phyloP scores from a whole-genome alignment of 2,888 invertebrate species.

The Lottia gigantea region DNA sequence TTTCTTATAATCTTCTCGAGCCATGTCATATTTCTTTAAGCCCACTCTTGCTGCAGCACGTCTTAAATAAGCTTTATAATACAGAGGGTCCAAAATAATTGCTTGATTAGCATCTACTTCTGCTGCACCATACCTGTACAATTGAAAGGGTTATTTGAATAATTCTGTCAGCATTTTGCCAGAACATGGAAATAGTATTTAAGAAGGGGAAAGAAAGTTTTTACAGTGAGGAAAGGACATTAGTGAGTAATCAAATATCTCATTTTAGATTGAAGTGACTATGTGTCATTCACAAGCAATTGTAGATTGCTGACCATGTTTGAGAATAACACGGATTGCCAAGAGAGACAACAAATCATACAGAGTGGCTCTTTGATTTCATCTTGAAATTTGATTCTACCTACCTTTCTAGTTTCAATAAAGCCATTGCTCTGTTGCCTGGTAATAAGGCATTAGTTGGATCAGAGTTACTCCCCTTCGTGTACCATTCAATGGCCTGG shows the following conservation, averaged over 20 bases:
- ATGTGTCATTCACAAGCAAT: too few species aligned
- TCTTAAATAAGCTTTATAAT: conserved; percentile 67
- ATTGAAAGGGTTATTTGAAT: neutral
- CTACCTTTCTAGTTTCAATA: conserved; percentile 79
- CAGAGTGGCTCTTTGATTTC: too few species aligned
- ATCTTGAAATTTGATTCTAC: too few species aligned
- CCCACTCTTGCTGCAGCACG: conserved; percentile 72
- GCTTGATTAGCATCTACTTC: conserved; percentile 68
- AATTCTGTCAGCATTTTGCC: too few species aligned
- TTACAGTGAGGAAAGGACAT: too few species aligned
- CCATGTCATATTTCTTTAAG: conserved; percentile 79
- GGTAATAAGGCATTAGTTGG: conserved; percentile 76
- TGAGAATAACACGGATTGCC: too few species aligned
- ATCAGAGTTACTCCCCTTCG: conserved; percentile 65
- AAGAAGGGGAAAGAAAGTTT: too few species aligned
- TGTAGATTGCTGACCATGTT: too few species aligned
- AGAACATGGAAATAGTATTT: neutral
- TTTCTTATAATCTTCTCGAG: conserved; percentile 78
- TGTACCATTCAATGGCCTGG: conserved; percentile 68
- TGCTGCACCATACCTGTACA: conserved; percentile 67
- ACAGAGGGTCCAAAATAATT: conserved; percentile 66
- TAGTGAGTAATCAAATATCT: too few species aligned
- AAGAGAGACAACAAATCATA: too few species aligned
- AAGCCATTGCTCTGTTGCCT: conserved; percentile 89
- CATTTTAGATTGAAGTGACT: too few species aligned